A percentile compares a stretch with the other conserved stretches of the same genome.
These are phyloP conservation scores for Cacajao melanocephalus DNA, from an alignment of 2,797 vertebrate species.

Conservation along the genomic window DNA sequence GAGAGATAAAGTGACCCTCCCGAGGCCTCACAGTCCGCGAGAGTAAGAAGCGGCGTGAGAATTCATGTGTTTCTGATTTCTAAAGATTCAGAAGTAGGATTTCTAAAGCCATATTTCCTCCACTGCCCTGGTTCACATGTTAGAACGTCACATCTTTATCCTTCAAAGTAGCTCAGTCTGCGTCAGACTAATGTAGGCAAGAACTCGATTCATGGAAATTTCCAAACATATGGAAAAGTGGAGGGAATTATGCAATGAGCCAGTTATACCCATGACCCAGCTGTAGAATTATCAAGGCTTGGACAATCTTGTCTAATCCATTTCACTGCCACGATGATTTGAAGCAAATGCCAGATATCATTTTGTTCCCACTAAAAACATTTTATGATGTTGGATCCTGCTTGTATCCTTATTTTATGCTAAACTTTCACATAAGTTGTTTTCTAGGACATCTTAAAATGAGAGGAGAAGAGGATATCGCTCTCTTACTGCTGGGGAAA, in stretches of 20 bases:
- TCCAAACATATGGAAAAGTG: background rate
- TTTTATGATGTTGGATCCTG: accelerated
- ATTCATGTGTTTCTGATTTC: background rate
- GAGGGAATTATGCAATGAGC: background rate
- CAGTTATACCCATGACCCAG: accelerated
- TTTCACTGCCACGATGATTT: background rate
- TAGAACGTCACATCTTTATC: accelerated
- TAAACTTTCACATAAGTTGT: accelerated
- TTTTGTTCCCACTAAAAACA: accelerated
- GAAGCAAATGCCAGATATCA: too few relatives aligned
- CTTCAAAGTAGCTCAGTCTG: background rate
- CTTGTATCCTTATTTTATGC: accelerated
- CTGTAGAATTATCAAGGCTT: background rate
- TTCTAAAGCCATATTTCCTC: accelerated
- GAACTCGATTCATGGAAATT: background rate
- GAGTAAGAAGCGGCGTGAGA: accelerated
- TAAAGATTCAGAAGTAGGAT: too few relatives aligned
- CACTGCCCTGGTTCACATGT: background rate
- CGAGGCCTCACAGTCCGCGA: accelerated
- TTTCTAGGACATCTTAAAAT: background rate
- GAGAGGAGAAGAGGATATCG: accelerated
- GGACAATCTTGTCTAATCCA: accelerated
- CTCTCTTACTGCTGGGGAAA: too few relatives aligned
- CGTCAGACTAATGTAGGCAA: background rate
- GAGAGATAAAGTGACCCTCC: background rate